These are phyloP conservation scores for Orthonevra nobilis DNA, from an alignment of 2,888 invertebrate species.

Conservation along the genomic window DNA sequence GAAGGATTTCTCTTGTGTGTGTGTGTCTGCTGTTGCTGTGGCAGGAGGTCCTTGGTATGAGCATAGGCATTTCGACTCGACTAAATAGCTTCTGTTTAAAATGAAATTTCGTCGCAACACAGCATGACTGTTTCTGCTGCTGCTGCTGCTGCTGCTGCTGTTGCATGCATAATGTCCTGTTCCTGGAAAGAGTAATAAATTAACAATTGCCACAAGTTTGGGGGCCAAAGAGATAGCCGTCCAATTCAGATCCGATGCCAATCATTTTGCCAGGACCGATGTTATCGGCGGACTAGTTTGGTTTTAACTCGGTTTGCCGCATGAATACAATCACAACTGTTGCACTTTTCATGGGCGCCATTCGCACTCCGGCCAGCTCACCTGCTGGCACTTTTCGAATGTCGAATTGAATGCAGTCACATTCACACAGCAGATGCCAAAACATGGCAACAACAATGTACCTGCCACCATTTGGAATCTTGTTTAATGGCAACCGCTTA, in stretches of 20 bases:
- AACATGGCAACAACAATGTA: slow-evolving; percentile 23
- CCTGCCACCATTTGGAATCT: slow-evolving; percentile 37
- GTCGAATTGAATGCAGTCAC: slow-evolving; percentile 22
- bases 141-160: not conserved
- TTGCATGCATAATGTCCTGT: slow-evolving; percentile 32
- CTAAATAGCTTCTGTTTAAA: slow-evolving; percentile 71
- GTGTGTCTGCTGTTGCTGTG: slow-evolving; percentile 8
- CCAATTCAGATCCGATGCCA: slow-evolving; percentile 60
- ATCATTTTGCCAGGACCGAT: slow-evolving; percentile 45
- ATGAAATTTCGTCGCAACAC: slow-evolving; percentile 50
- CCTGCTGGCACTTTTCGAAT: too few relatives aligned
- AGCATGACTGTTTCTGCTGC: not conserved
- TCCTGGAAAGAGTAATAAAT: slow-evolving; percentile 64
- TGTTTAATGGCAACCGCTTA: slow-evolving; percentile 46
- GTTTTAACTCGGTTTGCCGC: slow-evolving; percentile 57
- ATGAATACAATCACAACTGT: slow-evolving; percentile 69
- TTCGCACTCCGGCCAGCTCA: slow-evolving; percentile 9
- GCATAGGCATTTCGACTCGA: slow-evolving; percentile 45
- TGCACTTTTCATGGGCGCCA: slow-evolving; percentile 56
- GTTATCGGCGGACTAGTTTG: slow-evolving; percentile 46
- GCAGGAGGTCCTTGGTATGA: not conserved
- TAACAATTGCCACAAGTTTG: slow-evolving; percentile 66
- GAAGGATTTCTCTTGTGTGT: slow-evolving; percentile 63
- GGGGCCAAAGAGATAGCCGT: slow-evolving; percentile 16
- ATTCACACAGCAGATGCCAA: slow-evolving; percentile 32